Conservation (phyloP, 2,113 vertebrate species). For the Oriolus oriolus region DNA sequence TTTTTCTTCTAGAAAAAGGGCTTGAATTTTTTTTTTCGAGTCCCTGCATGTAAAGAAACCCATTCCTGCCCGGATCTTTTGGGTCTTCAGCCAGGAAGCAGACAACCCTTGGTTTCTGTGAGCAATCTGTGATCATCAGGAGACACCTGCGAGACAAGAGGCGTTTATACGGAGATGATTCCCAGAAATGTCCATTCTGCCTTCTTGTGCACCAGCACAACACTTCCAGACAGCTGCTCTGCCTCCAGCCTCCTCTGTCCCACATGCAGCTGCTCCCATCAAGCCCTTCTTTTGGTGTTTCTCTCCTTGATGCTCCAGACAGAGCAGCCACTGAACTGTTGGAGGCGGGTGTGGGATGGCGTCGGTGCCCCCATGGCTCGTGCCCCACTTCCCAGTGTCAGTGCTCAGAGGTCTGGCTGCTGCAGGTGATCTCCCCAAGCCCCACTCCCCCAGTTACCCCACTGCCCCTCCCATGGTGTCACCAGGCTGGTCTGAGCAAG, state of each 20-base stretch:
- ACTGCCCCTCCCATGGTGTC: background rate
- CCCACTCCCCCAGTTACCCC: background rate
- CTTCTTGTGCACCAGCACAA: background rate
- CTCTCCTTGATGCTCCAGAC: background rate
- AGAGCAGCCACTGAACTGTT: accelerated
- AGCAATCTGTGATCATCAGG: background rate
- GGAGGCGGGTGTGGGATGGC: background rate
- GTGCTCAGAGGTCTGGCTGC: background rate
- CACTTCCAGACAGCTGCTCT: background rate
- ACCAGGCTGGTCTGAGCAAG: background rate
- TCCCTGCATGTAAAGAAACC: background rate
- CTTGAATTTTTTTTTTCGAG: background rate
- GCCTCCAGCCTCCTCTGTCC: background rate
- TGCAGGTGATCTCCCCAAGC: background rate
- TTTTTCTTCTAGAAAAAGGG: background rate
- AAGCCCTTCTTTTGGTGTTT: background rate
- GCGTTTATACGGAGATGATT: background rate
- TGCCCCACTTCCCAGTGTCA: accelerated
- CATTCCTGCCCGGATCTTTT: background rate
- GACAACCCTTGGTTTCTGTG: background rate
- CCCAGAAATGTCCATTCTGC: background rate
- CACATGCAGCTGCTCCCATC: background rate
- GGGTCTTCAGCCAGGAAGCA: background rate
- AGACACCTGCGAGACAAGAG: background rate
- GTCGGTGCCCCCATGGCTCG: accelerated